These are phyloP conservation scores for Ptychodera flava DNA, from an alignment of 35 echinoderm and acorn worm genomes.

Conservation along the genomic window DNA sequence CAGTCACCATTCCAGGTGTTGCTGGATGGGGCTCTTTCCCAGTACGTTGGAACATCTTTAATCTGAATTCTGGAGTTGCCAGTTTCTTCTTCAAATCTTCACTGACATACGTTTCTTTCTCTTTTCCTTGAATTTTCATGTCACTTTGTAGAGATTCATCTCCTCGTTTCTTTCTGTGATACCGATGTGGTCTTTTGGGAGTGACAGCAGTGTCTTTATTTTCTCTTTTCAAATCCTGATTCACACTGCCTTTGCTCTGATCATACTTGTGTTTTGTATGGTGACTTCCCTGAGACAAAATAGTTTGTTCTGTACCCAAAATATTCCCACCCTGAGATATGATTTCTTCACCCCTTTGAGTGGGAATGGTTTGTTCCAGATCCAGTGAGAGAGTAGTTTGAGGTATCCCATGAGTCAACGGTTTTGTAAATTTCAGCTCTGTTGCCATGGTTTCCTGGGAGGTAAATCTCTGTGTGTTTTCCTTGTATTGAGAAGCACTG, in stretches of 20 bases:
- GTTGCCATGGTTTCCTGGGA: neutral
- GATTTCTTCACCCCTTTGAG: no score
- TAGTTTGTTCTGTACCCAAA: no score
- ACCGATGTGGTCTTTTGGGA: neutral
- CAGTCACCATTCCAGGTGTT: neutral
- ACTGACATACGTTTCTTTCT: constrained; percentile 2
- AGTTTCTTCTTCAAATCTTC: constrained; percentile 20
- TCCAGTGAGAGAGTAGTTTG: constrained; percentile 7
- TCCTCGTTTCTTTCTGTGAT: neutral
- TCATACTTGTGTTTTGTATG: no score
- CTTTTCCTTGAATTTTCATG: neutral
- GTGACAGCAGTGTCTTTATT: neutral
- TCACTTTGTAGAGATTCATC: neutral
- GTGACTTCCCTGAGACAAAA: no score
- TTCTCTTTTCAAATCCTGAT: neutral
- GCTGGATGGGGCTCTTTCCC: constrained; percentile 47
- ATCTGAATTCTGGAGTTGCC: constrained; percentile 39
- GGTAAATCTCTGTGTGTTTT: neutral
- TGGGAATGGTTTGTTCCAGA: no score
- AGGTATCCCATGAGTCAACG: neutral
- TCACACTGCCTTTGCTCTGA: neutral
- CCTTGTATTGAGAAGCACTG: neutral
- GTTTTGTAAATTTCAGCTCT: neutral
- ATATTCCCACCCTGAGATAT: no score
- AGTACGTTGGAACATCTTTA: constrained; percentile 54